Evolutionary conservation across 2,113 vertebrate species (phyloP).

Genomic region (Paramormyrops kingsleyae): DNA sequence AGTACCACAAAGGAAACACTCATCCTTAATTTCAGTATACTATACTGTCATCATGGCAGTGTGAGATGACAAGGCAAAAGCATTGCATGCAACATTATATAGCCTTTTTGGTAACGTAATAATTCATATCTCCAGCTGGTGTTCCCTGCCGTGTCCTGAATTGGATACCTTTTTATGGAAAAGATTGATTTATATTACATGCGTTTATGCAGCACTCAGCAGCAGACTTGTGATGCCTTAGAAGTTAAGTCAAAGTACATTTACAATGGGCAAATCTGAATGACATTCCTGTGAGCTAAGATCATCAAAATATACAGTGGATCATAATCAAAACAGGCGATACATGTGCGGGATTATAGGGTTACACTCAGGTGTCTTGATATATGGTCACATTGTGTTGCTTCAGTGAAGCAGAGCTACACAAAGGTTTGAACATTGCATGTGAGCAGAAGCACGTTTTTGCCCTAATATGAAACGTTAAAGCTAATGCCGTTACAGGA

Average conservation of each 20-base stretch:
- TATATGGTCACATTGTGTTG: neutral
- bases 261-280: neutral
- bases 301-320: neutral
- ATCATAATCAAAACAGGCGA: neutral
- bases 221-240: neutral
- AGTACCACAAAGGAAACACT: neutral
- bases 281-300: neutral
- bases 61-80: neutral
- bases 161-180: neutral
- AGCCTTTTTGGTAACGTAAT: neutral
- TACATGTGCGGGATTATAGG: constrained; percentile 10
- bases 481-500: constrained; percentile 18
- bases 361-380: constrained; percentile 14
- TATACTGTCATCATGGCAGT: neutral
- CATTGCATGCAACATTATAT: neutral
- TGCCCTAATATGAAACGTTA: constrained; percentile 24
- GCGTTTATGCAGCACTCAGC: neutral
- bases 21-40: neutral
- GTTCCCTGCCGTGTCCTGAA: neutral
- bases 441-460: constrained; percentile 15
- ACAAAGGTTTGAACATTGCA: constrained; percentile 1
- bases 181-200: neutral
- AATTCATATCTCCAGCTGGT: neutral
- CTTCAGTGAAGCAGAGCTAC: constrained; percentile 5
- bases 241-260: neutral